A percentile compares a stretch with the other conserved stretches of the same genome.
phyloP scores from a whole-genome alignment of 2,113 vertebrate species.

The Sminthopsis crassicaudata region DNA sequence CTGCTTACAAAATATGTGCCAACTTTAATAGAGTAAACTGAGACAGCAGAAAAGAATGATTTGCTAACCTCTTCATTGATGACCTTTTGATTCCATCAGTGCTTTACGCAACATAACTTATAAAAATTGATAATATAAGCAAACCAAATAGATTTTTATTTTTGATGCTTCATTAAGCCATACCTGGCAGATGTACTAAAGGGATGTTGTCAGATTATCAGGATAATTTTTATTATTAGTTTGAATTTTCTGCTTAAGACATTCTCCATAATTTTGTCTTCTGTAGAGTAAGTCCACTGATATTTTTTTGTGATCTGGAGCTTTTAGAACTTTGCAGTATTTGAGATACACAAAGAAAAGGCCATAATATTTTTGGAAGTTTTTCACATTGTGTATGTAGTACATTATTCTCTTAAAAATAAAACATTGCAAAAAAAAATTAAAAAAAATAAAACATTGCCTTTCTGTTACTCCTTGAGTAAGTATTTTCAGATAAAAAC shows the following conservation, averaged over 20 bases:
- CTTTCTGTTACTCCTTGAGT: conserved; percentile 5
- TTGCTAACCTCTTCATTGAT: background rate
- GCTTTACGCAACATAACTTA: background rate
- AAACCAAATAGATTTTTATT: background rate
- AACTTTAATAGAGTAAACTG: background rate
- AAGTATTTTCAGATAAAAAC: conserved; percentile 50
- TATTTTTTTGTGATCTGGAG: background rate
- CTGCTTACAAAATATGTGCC: background rate
- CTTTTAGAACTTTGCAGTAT: conserved; percentile 36
- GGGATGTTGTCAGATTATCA: background rate
- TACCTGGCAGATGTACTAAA: background rate
- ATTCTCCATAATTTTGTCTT: background rate
- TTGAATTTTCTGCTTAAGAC: background rate
- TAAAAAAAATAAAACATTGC: background rate
- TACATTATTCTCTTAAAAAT: conserved; percentile 22
- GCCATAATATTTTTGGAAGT: background rate
- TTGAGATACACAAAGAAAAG: conserved; percentile 24
- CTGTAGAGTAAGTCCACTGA: conserved; percentile 21
- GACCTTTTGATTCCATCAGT: background rate
- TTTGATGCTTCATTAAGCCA: background rate
- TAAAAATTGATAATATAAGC: background rate
- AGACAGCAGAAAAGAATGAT: background rate
- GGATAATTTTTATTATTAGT: background rate
- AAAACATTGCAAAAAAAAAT: conserved; percentile 10
- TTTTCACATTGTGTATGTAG: conserved; percentile 22